Evolutionary conservation across 2,888 invertebrate genomes (phyloP).

Genomic region (Chrysotoxum bicinctum): DNA sequence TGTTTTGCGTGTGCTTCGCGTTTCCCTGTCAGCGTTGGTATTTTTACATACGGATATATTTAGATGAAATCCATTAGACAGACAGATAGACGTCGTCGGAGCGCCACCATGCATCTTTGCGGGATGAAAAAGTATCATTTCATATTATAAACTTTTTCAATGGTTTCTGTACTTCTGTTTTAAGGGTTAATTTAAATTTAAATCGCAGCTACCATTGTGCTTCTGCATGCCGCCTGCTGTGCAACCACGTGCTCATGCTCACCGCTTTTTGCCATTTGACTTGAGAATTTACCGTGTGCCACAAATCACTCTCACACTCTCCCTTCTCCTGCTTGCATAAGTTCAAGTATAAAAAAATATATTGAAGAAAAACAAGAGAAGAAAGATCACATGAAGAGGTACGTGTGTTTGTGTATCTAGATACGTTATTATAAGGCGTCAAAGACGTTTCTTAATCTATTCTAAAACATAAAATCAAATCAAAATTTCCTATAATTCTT

Average conservation of each 20-base stretch:
- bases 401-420: constrained; percentile 41
- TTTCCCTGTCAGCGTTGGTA: constrained; percentile 17
- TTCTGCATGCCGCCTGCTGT: constrained; percentile 55
- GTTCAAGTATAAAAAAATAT: not conserved
- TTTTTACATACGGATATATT: constrained; percentile 33
- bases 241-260: constrained; percentile 70
- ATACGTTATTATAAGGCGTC: constrained; percentile 58
- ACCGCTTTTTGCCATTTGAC: constrained; percentile 64
- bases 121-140: not conserved
- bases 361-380: constrained; percentile 12
- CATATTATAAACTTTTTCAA: not conserved
- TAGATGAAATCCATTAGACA: constrained; percentile 19
- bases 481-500: constrained; percentile 73
- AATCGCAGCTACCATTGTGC: not conserved
- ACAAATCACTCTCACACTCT: constrained; percentile 65
- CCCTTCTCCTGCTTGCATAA: constrained; percentile 18
- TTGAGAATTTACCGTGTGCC: constrained; percentile 64
- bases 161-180: not conserved
- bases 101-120: constrained; percentile 45
- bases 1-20: not conserved
- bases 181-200: constrained; percentile 14
- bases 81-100: constrained; percentile 31
- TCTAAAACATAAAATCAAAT: constrained; percentile 73
- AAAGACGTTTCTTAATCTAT: constrained; percentile 72
- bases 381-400: constrained; percentile 28